Conservation (phyloP, 2,113 vertebrate species). For the Esox niger region DNA sequence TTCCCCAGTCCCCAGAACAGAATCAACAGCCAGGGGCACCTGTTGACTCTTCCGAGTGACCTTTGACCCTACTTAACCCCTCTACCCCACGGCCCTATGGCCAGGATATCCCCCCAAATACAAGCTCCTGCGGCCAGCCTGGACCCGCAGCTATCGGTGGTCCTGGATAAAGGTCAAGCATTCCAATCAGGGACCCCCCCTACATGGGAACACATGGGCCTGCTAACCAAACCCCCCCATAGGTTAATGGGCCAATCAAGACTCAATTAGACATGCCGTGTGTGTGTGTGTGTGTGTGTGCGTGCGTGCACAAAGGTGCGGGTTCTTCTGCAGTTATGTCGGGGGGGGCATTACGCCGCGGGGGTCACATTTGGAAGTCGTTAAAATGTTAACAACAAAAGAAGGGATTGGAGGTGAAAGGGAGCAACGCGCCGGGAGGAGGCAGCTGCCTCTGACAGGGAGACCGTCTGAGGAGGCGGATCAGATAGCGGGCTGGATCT, state of each 20-base stretch:
- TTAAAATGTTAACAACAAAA: conserved; percentile 66
- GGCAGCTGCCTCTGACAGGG: conserved; percentile 46
- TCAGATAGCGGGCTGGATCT: conserved; percentile 57
- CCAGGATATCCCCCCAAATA: conserved; percentile 54
- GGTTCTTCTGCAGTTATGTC: no score
- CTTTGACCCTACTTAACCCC: conserved; percentile 18
- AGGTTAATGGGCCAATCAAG: conserved; percentile 88
- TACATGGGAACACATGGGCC: conserved; percentile 57
- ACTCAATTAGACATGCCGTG: conserved; percentile 70
- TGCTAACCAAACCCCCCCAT: conserved; percentile 55
- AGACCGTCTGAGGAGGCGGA: conserved; percentile 24
- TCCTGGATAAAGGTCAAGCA: conserved; percentile 40
- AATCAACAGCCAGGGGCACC: conserved; percentile 22
- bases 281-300: not conserved
- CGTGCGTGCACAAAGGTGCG: no score
- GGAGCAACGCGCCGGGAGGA: conserved; percentile 19
- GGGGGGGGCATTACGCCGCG: no score
- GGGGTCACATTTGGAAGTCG: conserved; percentile 69
- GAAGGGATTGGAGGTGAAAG: conserved; percentile 35
- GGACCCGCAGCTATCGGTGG: conserved; percentile 12
- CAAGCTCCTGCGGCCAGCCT: conserved; percentile 16
- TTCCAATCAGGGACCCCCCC: conserved; percentile 49
- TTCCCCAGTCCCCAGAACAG: no score
- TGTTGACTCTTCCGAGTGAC: conserved; percentile 25
- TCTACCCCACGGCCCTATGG: conserved; percentile 6